These are phyloP conservation scores for Hydrotaea diabolus DNA, from an alignment of 2,888 invertebrate genomes.

Conservation along the genomic window DNA sequence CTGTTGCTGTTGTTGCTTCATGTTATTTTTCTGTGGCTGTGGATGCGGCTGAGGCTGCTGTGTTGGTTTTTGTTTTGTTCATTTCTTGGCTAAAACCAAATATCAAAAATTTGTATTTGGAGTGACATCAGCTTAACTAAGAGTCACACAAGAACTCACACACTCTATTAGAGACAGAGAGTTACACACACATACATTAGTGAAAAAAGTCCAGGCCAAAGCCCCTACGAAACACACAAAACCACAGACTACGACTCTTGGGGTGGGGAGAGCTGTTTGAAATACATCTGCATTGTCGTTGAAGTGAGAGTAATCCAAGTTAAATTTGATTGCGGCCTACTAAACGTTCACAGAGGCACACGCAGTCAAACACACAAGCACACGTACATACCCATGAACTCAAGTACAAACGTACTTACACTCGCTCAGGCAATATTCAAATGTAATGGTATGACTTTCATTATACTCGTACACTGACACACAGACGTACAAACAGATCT, in stretches of 20 bases:
- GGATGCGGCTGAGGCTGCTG: background rate
- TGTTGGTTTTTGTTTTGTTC: conserved; percentile 9
- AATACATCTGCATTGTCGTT: conserved; percentile 48
- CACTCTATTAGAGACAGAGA: background rate
- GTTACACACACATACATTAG: background rate
- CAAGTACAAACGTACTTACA: too few relatives aligned
- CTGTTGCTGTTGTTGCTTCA: conserved; percentile 18
- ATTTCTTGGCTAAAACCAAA: conserved; percentile 42
- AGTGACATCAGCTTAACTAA: conserved; percentile 50
- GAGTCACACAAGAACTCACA: conserved; percentile 23
- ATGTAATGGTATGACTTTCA: background rate
- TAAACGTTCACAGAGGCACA: conserved; percentile 29
- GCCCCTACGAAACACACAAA: background rate
- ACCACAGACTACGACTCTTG: background rate
- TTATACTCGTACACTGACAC: background rate
- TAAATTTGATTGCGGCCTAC: conserved; percentile 57
- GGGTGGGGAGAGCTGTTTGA: background rate
- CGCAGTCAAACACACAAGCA: too few relatives aligned
- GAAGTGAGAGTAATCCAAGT: conserved; percentile 57
- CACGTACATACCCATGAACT: background rate
- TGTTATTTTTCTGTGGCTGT: background rate
- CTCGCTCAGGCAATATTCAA: background rate
- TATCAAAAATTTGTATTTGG: conserved; percentile 47
- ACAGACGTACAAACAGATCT: background rate
- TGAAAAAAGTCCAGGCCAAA: too few relatives aligned